Evolutionary conservation across 2,888 invertebrate genomes (phyloP), one percentile per base, ranked within the genome.

Genomic region (Andrena camellia): DNA sequence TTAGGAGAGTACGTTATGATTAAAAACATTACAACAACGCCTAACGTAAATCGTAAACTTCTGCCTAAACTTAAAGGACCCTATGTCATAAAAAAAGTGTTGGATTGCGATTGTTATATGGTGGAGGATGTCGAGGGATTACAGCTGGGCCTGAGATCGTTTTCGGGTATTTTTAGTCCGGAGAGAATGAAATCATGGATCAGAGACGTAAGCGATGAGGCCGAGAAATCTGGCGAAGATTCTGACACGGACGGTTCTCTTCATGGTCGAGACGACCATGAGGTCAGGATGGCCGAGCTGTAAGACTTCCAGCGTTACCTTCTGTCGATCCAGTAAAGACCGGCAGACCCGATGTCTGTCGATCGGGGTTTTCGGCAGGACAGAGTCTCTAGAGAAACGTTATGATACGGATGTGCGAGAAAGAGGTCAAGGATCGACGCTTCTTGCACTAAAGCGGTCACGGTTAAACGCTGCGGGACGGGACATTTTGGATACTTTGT

Each of bases 191-290:
- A 57, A 57, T 4, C 26, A 26, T 57, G 26, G 57, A 29, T 57
- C 23, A 13, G 29, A 33, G 62, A 35, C 35, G 33, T 33, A 33
- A 62, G 33, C n/a, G 62, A 62, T 4, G 6, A 33, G 1, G 33
- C 2, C 33, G 8, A 8, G 33, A 8, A 8, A 33, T 33, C 33
- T 7, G 33, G 33, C 33, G 8, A 33, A 8, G 33, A 33, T 33
- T 33, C 8, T 8, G 8, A 33, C 2, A 33, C 33, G 8, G 33
- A 8, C 33, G 2, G 8, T 33, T 33, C 33, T 33, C 7, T 33
- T 3, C 3, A 62, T 62, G 62, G 62, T 62, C 33, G 62, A 20
- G 35, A 35, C 62, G 20, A 62, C 62, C 62, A 62, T 62, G n/a
- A 33, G 33, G 62, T 62, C 62, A 62, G 33, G 35, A 62, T 20